Conservation (phyloP, 2,113 vertebrate genomes). For the Scomber scombrus region DNA sequence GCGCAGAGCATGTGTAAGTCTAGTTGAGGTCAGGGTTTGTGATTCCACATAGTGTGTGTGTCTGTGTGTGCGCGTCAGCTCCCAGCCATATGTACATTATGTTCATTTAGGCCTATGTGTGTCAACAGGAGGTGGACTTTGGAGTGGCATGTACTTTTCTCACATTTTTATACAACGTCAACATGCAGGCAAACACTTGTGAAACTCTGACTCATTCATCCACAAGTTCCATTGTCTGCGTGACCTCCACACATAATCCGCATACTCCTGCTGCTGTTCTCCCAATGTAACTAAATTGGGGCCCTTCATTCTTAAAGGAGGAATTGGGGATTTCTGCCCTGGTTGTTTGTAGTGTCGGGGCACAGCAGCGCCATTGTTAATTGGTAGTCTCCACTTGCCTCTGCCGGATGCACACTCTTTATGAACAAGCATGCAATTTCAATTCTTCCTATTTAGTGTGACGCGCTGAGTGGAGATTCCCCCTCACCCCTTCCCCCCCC, state of each 20-base stretch:
- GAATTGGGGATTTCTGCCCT: conserved; percentile 39
- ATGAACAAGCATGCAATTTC: conserved; percentile 42
- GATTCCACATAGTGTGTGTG: conserved; percentile 11
- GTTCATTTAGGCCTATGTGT: conserved; percentile 49
- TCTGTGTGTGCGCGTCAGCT: conserved; percentile 3
- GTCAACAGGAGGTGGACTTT: conserved; percentile 62
- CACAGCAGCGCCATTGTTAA: conserved; percentile 57
- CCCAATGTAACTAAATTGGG: conserved; percentile 18
- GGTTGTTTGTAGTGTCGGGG: conserved; percentile 35
- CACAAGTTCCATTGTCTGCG: conserved; percentile 47
- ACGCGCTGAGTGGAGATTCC: conserved; percentile 11
- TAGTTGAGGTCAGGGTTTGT: conserved; percentile 39
- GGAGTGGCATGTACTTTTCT: conserved; percentile 40
- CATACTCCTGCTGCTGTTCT: conserved; percentile 14
- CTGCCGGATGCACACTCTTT: conserved; percentile 27
- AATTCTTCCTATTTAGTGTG: conserved; percentile 20
- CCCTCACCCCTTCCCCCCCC: accelerated
- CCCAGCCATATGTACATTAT: conserved; percentile 48
- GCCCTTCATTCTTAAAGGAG: conserved; percentile 34
- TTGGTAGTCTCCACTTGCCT: conserved; percentile 38
- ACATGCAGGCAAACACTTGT: conserved; percentile 42
- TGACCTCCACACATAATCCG: conserved; percentile 23
- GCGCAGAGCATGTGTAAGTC: not conserved
- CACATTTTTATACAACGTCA: conserved; percentile 26
- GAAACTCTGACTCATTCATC: conserved; percentile 58